phyloP scores from a whole-genome alignment of 2,888 invertebrate species.

The Mongoloraphidia duomilia region DNA sequence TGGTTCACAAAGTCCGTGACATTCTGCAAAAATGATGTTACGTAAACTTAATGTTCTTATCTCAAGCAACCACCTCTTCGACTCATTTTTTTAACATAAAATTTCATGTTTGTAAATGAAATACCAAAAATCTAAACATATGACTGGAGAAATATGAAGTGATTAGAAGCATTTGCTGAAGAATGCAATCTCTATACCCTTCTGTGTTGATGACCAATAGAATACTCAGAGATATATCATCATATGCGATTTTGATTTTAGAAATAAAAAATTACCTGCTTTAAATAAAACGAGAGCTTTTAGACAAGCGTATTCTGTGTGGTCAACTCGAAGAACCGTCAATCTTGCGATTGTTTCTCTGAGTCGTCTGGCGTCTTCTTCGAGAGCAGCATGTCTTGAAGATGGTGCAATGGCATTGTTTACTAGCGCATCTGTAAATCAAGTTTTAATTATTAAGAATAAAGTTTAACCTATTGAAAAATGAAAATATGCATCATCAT shows the following conservation, averaged over 20 bases:
- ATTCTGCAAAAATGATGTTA: conserved; percentile 31
- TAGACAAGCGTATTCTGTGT: conserved; percentile 73
- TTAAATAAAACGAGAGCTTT: conserved; percentile 71
- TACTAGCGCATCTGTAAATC: conserved; percentile 21
- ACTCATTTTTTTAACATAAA: too few species aligned
- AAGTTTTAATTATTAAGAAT: background rate
- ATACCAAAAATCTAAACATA: too few species aligned
- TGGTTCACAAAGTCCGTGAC: conserved; percentile 43
- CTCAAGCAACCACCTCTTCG: too few species aligned
- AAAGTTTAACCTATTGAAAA: background rate
- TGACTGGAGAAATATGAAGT: too few species aligned
- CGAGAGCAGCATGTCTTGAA: conserved; percentile 35
- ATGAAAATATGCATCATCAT: background rate
- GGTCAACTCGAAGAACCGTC: conserved; percentile 52
- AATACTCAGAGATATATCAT: too few species aligned
- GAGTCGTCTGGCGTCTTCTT: conserved; percentile 43
- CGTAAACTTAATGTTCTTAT: too few species aligned
- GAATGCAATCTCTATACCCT: too few species aligned
- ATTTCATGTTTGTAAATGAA: too few species aligned
- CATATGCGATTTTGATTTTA: too few species aligned
- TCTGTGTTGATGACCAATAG: too few species aligned
- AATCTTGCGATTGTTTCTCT: conserved; percentile 51
- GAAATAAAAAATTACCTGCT: conserved; percentile 40
- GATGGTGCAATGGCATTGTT: conserved; percentile 32
- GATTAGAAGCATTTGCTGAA: too few species aligned